Percentiles rank a stretch among this genome's conserved stretches.
phyloP scores from a whole-genome alignment of 2,797 vertebrate genomes.

The Eulemur rubriventer region DNA sequence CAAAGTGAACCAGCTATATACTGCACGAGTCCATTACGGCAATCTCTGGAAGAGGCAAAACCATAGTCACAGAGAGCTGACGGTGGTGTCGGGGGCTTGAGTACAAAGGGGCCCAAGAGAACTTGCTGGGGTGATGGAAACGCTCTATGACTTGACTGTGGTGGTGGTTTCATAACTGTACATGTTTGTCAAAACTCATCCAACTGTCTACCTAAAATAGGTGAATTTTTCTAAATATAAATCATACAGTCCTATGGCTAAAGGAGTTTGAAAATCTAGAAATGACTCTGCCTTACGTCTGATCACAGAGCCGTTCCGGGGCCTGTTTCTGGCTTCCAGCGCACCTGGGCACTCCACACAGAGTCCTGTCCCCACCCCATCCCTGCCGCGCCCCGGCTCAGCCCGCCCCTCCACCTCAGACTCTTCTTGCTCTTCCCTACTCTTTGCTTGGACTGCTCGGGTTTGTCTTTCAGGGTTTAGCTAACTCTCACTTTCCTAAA shows the following conservation, averaged over 20 bases:
- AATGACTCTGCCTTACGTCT: not conserved
- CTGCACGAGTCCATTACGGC: not conserved
- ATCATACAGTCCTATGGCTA: not conserved
- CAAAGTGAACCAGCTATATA: not conserved
- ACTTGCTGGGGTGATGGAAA: not conserved
- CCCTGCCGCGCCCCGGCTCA: no score
- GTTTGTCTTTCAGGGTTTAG: not conserved
- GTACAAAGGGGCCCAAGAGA: not conserved
- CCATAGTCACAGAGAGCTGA: not conserved
- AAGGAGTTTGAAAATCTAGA: not conserved
- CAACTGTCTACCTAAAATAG: not conserved
- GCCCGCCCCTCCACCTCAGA: not conserved
- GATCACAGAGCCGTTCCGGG: not conserved
- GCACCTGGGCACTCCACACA: no score
- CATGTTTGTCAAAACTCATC: slow-evolving; percentile 6
- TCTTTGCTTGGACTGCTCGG: not conserved
- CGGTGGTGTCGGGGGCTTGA: not conserved
- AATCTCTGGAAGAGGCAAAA: not conserved
- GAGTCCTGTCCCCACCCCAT: not conserved
- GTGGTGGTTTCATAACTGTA: not conserved
- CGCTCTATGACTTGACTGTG: not conserved
- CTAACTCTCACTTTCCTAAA: not conserved
- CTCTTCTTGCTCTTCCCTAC: not conserved
- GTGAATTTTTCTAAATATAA: slow-evolving; percentile 33
- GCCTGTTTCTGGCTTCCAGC: not conserved